Evolutionary conservation across 1,140 invertebrate genomes (phyloP).

Genomic region (Lepidostoma basale): DNA sequence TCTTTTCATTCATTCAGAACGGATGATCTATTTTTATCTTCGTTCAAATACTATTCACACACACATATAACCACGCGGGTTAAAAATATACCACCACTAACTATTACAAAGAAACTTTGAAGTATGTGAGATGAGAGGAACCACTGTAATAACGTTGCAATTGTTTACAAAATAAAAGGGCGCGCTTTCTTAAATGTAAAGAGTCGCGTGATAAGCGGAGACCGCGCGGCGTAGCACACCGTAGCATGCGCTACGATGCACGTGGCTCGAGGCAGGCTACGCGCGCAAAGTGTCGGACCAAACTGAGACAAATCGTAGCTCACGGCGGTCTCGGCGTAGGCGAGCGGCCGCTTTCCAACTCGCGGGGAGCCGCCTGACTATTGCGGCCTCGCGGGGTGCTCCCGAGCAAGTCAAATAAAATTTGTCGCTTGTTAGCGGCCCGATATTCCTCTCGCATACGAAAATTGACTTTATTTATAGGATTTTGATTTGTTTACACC

Average conservation of each 20-base stretch:
- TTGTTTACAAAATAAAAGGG: background rate
- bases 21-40: constrained; percentile 14
- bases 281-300: constrained; percentile 41
- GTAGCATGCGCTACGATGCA: constrained; percentile 27
- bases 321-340: constrained; percentile 11
- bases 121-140: too few relatives aligned
- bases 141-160: background rate
- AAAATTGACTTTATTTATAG: too few relatives aligned
- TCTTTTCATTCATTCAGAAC: constrained; percentile 8
- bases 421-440: background rate
- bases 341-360: background rate
- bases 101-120: background rate
- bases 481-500: too few relatives aligned
- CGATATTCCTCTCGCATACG: background rate
- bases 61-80: background rate
- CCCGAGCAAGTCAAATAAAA: background rate
- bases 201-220: background rate
- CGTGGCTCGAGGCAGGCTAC: constrained; percentile 30
- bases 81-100: constrained; percentile 7
- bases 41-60: constrained; percentile 1
- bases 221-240: constrained; percentile 18
- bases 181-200: background rate
- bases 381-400: background rate
- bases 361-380: constrained; percentile 2
- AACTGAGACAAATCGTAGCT: constrained; percentile 41